These are phyloP conservation scores for Pinna nobilis DNA, from an alignment of 1,140 invertebrate species.

Conservation along the genomic window DNA sequence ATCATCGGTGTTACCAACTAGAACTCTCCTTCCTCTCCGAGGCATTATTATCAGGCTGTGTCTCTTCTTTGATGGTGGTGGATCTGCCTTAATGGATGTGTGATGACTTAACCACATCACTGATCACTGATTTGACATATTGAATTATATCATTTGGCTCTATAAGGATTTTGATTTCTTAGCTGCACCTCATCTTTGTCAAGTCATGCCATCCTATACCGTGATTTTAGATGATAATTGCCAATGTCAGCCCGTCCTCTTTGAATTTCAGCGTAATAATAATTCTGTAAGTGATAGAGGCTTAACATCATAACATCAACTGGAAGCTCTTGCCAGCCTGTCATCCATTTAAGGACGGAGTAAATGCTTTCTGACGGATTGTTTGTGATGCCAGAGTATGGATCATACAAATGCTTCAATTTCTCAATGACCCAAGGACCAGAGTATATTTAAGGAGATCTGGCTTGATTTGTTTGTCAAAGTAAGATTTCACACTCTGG, in stretches of 20 bases:
- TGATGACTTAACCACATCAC: neutral
- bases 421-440: conserved; percentile 8
- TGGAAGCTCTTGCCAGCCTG: neutral
- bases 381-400: conserved; percentile 11
- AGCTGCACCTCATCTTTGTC: conserved; percentile 4
- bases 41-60: neutral
- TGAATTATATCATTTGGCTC: conserved; percentile 11
- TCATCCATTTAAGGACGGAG: conserved; percentile 7
- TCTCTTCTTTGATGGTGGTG: neutral
- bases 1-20: neutral
- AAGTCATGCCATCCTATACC: neutral
- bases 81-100: neutral
- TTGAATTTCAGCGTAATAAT: neutral
- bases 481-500: neutral
- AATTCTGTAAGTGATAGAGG: conserved; percentile 19
- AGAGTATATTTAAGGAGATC: conserved; percentile 1
- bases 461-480: conserved; percentile 6
- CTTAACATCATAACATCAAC: conserved; percentile 4
- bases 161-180: neutral
- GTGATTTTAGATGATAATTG: neutral
- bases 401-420: conserved; percentile 6
- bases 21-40: neutral
- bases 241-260: conserved; percentile 4
- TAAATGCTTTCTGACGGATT: conserved; percentile 26
- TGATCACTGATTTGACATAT: conserved; percentile 4